Evolutionary conservation across 1,140 invertebrate genomes (phyloP).

Genomic region (Acromyrmex echinatior): DNA sequence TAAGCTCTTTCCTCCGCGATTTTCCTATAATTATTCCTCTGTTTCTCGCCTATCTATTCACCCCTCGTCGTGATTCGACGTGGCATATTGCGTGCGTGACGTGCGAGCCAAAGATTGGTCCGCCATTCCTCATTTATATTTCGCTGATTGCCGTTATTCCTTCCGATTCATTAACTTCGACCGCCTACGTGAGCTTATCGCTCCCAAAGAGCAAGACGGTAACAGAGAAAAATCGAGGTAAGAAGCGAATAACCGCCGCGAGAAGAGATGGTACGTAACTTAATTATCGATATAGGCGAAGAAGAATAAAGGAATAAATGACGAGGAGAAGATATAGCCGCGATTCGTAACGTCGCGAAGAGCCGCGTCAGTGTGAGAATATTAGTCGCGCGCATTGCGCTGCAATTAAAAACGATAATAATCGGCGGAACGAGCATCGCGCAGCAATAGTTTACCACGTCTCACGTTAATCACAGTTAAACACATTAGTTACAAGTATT

Average conservation of each 20-base stretch:
- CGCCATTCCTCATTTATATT: conserved; percentile 85
- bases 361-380: conserved; percentile 49
- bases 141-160: conserved; percentile 86
- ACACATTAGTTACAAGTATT: conserved; percentile 49
- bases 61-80: conserved; percentile 19
- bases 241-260: conserved; percentile 56
- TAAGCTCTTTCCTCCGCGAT: conserved; percentile 28
- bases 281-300: conserved; percentile 77
- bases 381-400: conserved; percentile 31
- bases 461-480: conserved; percentile 49
- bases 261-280: conserved; percentile 68
- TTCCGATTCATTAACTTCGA: conserved; percentile 85
- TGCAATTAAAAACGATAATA: conserved; percentile 67
- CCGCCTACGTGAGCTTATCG: conserved; percentile 76
- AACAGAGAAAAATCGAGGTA: conserved; percentile 41
- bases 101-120: conserved; percentile 79
- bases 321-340: conserved; percentile 71
- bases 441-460: conserved; percentile 44
- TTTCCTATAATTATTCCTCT: conserved; percentile 68
- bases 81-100: conserved; percentile 79
- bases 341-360: conserved; percentile 33
- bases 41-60: conserved; percentile 51
- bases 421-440: conserved; percentile 51
- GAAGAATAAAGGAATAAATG: conserved; percentile 76
- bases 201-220: conserved; percentile 43